Evolutionary conservation across 1,140 invertebrate species (phyloP), one percentile per base, ranked within the genome.

Genomic region (Drosophila hydei): DNA sequence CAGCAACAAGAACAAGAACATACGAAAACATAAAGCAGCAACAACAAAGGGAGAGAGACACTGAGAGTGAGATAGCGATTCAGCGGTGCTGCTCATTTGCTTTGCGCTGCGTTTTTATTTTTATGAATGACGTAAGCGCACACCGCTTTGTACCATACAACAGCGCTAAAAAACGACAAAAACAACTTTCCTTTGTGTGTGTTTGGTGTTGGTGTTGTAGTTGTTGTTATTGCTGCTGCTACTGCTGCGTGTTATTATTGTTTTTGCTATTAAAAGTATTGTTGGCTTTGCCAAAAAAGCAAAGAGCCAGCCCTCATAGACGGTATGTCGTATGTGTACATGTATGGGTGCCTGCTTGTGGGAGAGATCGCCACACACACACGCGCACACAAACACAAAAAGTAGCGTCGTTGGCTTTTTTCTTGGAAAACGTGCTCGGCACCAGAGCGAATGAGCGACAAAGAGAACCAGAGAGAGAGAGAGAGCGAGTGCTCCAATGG

Each of bases 51-150:
- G 50, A 38, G 54, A 43, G 64, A 36, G 38, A 72, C 52, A 4
- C 40, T 2, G 55, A 23, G 48, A 58, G 40, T 27, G 64, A 23
- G 43, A 67, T 23, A 14, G 25, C 55, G 23, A 52, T 18, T 45
- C 27, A 38, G 16, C 51, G 30, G 27, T 16, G 18, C 50, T 50
- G 27, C 55, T 69, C 56, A 16, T 54, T 69, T 42, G 68, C 75
- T 76, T 79, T 67, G 55, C 48, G 40, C 45, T 77, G 50, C 54
- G 64, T 51, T 78, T 87, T 72, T 88, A 88, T 87, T 87, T 88
- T 87, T 88, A 83, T 88, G 78, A 87, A 87, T 87, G 83, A 87
- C 83, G 83, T 87, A 87, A 87, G 83, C 83, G 63, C 45, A 40
- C 62, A 67, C 59, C 45, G 68, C 79, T 72, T 63, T 63, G 45